Conservation (phyloP, 2,797 vertebrate species). For the Iguana delicatissima region DNA sequence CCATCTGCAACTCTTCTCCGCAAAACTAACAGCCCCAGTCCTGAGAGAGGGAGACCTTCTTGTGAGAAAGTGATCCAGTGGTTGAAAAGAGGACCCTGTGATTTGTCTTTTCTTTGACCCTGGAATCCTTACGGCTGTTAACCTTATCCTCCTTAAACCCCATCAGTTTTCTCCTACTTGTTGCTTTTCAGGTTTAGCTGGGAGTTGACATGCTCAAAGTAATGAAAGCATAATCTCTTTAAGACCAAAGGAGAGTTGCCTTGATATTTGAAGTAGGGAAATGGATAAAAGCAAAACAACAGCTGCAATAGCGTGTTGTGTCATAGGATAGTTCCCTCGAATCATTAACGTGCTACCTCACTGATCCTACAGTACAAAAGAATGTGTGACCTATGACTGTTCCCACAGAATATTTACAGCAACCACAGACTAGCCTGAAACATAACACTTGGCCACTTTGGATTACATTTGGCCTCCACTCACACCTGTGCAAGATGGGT, state of each 20-base stretch:
- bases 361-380: constrained; percentile 56
- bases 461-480: not conserved
- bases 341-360: constrained; percentile 50
- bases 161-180: constrained; percentile 30
- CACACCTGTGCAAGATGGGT: not conserved
- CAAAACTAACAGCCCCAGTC: not conserved
- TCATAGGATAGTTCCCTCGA: constrained; percentile 33
- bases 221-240: constrained; percentile 47
- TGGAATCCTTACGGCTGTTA: not conserved
- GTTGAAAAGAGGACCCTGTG: not conserved
- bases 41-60: not conserved
- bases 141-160: constrained; percentile 6
- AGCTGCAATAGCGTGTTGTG: constrained; percentile 41
- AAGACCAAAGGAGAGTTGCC: constrained; percentile 46
- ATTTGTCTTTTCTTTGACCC: not conserved
- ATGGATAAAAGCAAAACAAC: constrained; percentile 32
- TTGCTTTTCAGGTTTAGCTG: constrained; percentile 10
- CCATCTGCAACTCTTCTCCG: not conserved
- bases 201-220: not conserved
- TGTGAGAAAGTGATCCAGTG: not conserved
- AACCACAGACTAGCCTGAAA: constrained; percentile 38
- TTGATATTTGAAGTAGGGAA: constrained; percentile 50
- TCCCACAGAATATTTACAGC: constrained; percentile 59
- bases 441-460: constrained; percentile 29
- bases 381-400: constrained; percentile 56